These are phyloP conservation scores for Gambusia holbrooki DNA, from an alignment of 2,113 vertebrate genomes.

Conservation along the genomic window DNA sequence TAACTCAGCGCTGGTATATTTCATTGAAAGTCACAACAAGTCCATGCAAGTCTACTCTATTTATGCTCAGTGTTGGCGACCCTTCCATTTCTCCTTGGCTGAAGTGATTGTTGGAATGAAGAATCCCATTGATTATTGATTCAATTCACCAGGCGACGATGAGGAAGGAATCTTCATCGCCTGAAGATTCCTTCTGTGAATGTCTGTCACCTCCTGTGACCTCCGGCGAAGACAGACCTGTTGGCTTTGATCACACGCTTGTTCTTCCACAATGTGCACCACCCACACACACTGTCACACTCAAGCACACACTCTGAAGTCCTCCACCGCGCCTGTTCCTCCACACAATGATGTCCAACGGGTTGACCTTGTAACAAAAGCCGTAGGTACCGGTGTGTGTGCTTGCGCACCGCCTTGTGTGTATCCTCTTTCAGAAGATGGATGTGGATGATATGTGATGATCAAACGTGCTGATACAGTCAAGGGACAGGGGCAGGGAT, in stretches of 20 bases:
- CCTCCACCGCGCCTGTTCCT: slow-evolving; percentile 19
- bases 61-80: not conserved
- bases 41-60: not conserved
- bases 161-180: too few relatives aligned
- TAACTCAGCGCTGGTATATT: too few relatives aligned
- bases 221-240: slow-evolving; percentile 46
- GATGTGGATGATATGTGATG: slow-evolving; percentile 56
- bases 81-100: too few relatives aligned
- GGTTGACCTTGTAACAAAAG: slow-evolving; percentile 34
- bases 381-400: not conserved
- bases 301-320: not conserved
- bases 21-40: too few relatives aligned
- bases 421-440: slow-evolving; percentile 42
- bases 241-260: slow-evolving; percentile 57
- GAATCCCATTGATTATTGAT: not conserved
- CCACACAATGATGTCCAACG: slow-evolving; percentile 21
- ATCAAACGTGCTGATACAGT: slow-evolving; percentile 56
- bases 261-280: slow-evolving; percentile 22
- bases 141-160: too few relatives aligned
- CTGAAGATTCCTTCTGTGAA: slow-evolving; percentile 11
- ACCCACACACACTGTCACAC: slow-evolving; percentile 21
- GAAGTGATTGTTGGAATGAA: too few relatives aligned
- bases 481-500: slow-evolving; percentile 16
- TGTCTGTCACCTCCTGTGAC: slow-evolving; percentile 36
- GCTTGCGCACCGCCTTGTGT: not conserved